Evolutionary conservation across 2,888 invertebrate genomes (phyloP).

Genomic region (Acanthosepion lycidas): DNA sequence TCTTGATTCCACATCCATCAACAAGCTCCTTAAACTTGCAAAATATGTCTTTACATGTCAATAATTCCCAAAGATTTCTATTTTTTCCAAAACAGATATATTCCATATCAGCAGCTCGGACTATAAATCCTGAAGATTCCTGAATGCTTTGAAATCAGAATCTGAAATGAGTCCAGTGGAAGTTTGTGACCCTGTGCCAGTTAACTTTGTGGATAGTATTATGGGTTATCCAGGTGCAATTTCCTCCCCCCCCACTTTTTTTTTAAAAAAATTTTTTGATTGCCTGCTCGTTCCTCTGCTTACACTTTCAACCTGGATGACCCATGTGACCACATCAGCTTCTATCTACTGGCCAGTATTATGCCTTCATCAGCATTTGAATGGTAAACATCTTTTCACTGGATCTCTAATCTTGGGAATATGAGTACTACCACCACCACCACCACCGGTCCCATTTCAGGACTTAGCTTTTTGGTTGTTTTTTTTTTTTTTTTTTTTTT

Average conservation of each 20-base stretch:
- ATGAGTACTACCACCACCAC: neutral
- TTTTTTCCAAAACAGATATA: constrained; percentile 46
- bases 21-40: neutral
- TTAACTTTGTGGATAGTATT: neutral
- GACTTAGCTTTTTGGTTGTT: neutral
- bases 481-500: no score
- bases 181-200: constrained; percentile 15
- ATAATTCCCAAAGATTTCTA: constrained; percentile 48
- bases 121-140: constrained; percentile 37
- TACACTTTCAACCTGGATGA: neutral
- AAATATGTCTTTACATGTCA: constrained; percentile 43
- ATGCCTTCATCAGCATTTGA: neutral
- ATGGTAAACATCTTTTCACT: constrained; percentile 12
- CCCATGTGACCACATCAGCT: neutral
- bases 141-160: constrained; percentile 33
- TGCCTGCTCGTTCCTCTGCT: neutral
- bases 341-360: neutral
- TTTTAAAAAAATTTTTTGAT: neutral
- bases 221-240: neutral
- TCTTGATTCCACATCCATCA: neutral
- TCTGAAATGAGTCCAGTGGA: neutral
- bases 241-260: neutral
- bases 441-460: neutral
- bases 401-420: neutral
- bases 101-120: constrained; percentile 43